These are phyloP conservation scores for Drosophila mayri DNA, from an alignment of 1,140 invertebrate genomes.

Conservation along the genomic window DNA sequence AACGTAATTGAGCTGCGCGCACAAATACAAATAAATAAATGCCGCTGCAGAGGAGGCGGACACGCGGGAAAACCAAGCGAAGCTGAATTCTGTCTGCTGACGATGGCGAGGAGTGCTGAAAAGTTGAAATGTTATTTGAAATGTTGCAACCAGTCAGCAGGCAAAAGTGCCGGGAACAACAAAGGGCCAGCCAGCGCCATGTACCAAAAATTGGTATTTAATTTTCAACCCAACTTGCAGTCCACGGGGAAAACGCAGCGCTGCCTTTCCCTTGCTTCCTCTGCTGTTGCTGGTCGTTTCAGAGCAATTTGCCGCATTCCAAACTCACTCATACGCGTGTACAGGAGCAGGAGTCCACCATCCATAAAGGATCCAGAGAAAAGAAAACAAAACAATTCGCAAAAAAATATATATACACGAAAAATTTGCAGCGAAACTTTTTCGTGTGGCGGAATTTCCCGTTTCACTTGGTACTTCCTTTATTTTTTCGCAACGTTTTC, in stretches of 20 bases:
- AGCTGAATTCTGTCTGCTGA: constrained; percentile 60
- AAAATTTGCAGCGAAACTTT: constrained; percentile 35
- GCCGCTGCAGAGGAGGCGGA: constrained; percentile 42
- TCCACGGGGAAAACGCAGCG: constrained; percentile 62
- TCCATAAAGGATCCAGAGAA: constrained; percentile 37
- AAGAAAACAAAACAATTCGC: constrained; percentile 33
- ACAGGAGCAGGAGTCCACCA: constrained; percentile 40
- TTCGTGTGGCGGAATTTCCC: constrained; percentile 18
- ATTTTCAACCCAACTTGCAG: constrained; percentile 79
- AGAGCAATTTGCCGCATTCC: constrained; percentile 73
- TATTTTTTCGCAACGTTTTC: constrained; percentile 25
- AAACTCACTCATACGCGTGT: constrained; percentile 39
- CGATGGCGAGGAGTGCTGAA: constrained; percentile 67
- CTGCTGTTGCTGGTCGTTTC: constrained; percentile 34
- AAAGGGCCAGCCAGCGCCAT: constrained; percentile 53
- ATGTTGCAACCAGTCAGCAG: constrained; percentile 70
- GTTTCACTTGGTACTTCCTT: constrained; percentile 16
- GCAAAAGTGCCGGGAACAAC: constrained; percentile 41
- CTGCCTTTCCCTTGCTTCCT: constrained; percentile 1
- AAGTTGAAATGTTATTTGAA: constrained; percentile 84
- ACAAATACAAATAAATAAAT: constrained; percentile 84
- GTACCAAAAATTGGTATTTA: constrained; percentile 80
- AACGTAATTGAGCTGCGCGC: constrained; percentile 82
- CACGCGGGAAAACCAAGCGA: constrained; percentile 25
- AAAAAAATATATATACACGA: constrained; percentile 20